Evolutionary conservation across 2,797 vertebrate species (phyloP).

Genomic region (Aplochiton taeniatus): DNA sequence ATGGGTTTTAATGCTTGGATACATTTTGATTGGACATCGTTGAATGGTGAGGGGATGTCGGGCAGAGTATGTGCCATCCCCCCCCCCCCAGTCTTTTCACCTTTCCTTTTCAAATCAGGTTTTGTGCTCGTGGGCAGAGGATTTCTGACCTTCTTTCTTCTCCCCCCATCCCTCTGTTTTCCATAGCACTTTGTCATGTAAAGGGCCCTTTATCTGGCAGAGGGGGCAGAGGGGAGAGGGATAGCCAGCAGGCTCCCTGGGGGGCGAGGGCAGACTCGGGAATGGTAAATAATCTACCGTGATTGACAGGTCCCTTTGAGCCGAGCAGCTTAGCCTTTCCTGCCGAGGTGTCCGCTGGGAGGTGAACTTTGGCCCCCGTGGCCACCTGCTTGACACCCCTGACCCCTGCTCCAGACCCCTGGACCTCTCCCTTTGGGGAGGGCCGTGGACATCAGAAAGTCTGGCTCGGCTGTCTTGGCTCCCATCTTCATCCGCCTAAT

Average conservation of each 20-base stretch:
- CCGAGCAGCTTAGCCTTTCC: constrained; percentile 53
- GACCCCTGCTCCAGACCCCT: constrained; percentile 43
- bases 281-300: constrained; percentile 68
- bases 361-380: constrained; percentile 67
- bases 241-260: constrained; percentile 46
- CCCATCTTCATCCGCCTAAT: background rate
- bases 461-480: background rate
- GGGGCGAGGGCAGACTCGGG: constrained; percentile 56
- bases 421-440: constrained; percentile 38
- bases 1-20: no score
- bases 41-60: no score
- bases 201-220: constrained; percentile 73
- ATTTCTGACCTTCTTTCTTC: constrained; percentile 53
- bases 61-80: no score
- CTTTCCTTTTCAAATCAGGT: constrained; percentile 60
- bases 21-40: no score
- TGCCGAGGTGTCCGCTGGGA: constrained; percentile 58
- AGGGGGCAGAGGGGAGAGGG: constrained; percentile 39
- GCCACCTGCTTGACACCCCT: constrained; percentile 73
- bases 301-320: constrained; percentile 75
- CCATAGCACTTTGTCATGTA: constrained; percentile 80
- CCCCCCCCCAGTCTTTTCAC: background rate
- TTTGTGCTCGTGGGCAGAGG: constrained; percentile 63
- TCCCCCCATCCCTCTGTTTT: constrained; percentile 67
- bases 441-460: constrained; percentile 17